Base-by-base conservation (phyloP, 2,797 vertebrate species). In the Ataeniobius toweri region DNA sequence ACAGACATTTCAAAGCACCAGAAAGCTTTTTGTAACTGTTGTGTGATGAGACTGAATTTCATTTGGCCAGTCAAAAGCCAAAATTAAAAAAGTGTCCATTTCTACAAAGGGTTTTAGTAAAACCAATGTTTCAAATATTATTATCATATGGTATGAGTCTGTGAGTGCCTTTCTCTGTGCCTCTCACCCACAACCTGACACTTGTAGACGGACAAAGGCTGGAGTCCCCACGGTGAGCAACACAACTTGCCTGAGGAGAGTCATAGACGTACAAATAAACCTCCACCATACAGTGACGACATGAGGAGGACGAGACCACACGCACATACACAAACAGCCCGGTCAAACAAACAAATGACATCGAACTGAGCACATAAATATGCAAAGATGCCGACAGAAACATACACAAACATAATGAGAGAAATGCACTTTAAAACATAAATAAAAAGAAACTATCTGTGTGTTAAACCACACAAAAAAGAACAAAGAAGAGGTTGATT, bases 261-360 rank as follows among this genome's bases (percentile, higher is more conserved):
- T 82, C 85, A 80, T 77, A 44, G 75, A 86, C 68, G 69, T 78
- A 76, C 87, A 90, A 93, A 92, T 92, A 93, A 93, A 90, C 89
- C 73, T 67, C n/a, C 41, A 58, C 13, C 20, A 76, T 84, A 78
- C 75, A 75, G 79, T 75, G 85, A 87, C 41, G 78, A 89, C 84
- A 81, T 69, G 80, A 74, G 79, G 51, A 80, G 72, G 69, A 76
- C 80, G 16, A 78, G 86, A 89, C 85, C 84, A 77, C 86, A 82
- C 82, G 71, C 78, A 70, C 61, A 65, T 67, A 77, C 82, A 79
- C 77, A 80, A 76, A 84, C 78, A 79, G 5, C 36, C 31, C 0
- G 24, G 55, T 73, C 73, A 76, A 83, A 65, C 78, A 63, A 83
- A 89, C 77, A 88, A 76, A 88, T 83, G 74, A 73, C 78, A 83